Percentiles rank a stretch among this genome's conserved stretches.
phyloP scores from a whole-genome alignment of 1,140 invertebrate species.

The Drosophila guanche region DNA sequence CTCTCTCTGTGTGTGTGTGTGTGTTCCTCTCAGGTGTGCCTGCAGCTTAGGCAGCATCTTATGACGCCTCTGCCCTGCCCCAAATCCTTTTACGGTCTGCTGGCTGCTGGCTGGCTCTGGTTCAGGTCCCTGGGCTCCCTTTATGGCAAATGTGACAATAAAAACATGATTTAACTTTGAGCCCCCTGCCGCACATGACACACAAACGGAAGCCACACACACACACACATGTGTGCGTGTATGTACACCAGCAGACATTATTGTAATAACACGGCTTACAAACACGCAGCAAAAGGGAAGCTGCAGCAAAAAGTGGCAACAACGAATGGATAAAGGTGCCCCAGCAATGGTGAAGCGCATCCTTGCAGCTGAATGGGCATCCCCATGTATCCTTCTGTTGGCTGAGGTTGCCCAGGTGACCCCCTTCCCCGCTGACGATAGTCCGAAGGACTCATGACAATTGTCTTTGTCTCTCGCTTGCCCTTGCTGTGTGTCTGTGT shows the following conservation, averaged over 20 bases:
- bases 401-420: slow-evolving; percentile 67
- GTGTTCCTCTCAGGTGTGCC: background rate
- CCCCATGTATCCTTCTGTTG: slow-evolving; percentile 11
- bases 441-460: slow-evolving; percentile 59
- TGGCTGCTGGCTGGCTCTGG: background rate
- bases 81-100: slow-evolving; percentile 37
- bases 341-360: slow-evolving; percentile 43
- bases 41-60: slow-evolving; percentile 65
- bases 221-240: too few species aligned
- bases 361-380: slow-evolving; percentile 15
- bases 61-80: slow-evolving; percentile 40
- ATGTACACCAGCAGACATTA: slow-evolving; percentile 61
- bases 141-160: slow-evolving; percentile 80
- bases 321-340: slow-evolving; percentile 40
- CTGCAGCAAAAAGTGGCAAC: slow-evolving; percentile 27
- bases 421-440: slow-evolving; percentile 49
- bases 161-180: slow-evolving; percentile 81
- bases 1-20: background rate
- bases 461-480: slow-evolving; percentile 18
- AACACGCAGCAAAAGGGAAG: slow-evolving; percentile 59
- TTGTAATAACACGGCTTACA: slow-evolving; percentile 81
- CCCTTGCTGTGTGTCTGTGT: slow-evolving; percentile 2
- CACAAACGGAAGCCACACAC: background rate
- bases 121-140: slow-evolving; percentile 52
- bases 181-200: slow-evolving; percentile 45